These are phyloP conservation scores for Vireo altiloquus DNA, from an alignment of 2,113 vertebrate genomes.

Conservation along the genomic window DNA sequence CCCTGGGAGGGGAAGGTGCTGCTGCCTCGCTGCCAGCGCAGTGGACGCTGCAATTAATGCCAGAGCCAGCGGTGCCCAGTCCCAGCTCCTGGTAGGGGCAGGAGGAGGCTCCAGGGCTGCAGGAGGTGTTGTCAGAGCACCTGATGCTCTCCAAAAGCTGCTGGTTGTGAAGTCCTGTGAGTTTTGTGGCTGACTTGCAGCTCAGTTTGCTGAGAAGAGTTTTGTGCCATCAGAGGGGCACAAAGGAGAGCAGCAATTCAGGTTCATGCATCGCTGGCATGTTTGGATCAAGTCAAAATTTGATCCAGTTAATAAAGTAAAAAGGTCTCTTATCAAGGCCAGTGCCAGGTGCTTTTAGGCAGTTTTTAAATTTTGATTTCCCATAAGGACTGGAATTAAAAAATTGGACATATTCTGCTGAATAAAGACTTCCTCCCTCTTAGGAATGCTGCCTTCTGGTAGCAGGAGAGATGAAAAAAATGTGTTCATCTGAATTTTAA, in stretches of 20 bases:
- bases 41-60: background rate
- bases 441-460: background rate
- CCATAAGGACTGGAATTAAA: background rate
- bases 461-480: background rate
- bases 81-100: background rate
- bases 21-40: background rate
- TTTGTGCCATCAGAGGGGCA: background rate
- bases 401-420: background rate
- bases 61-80: background rate
- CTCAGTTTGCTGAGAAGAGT: background rate
- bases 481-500: background rate
- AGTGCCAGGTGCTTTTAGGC: background rate
- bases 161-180: rapidly evolving
- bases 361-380: background rate
- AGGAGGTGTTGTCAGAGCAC: background rate
- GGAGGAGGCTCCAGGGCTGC: background rate
- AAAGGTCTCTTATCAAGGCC: background rate
- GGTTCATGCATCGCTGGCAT: rapidly evolving
- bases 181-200: background rate
- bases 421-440: background rate
- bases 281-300: background rate
- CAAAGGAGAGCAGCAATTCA: background rate
- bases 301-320: background rate
- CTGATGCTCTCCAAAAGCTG: background rate
- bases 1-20: background rate